phyloP scores from a whole-genome alignment of 2,888 invertebrate genomes.

The Caradrina kadenii region DNA sequence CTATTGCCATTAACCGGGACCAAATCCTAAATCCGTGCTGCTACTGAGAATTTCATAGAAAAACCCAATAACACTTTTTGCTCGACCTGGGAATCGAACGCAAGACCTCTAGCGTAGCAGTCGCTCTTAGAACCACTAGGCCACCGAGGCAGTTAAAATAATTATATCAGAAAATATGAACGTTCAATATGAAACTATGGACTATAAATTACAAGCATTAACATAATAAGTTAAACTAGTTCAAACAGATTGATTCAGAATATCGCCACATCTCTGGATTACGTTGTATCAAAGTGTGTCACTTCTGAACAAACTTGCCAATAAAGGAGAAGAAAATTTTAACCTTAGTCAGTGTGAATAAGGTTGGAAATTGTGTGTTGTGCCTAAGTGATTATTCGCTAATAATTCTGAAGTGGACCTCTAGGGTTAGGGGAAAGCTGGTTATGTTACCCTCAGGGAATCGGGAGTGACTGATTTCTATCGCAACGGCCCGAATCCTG shows the following conservation, averaged over 20 bases:
- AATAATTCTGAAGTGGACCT: conserved; percentile 74
- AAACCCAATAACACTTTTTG: no score
- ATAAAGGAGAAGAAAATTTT: conserved; percentile 37
- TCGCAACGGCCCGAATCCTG: conserved; percentile 66
- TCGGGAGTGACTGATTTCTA: conserved; percentile 75
- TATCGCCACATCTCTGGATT: conserved; percentile 61
- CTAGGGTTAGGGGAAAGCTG: conserved; percentile 69
- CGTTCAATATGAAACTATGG: background rate
- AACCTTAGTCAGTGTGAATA: conserved; percentile 42
- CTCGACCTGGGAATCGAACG: no score
- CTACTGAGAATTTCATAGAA: no score
- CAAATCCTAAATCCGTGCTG: no score
- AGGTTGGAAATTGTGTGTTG: conserved; percentile 46
- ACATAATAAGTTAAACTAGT: conserved; percentile 36
- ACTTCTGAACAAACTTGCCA: conserved; percentile 66
- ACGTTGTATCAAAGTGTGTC: conserved; percentile 66
- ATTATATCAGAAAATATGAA: background rate
- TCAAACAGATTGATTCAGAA: conserved; percentile 62
- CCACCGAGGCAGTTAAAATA: no score
- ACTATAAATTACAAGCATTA: conserved; percentile 33
- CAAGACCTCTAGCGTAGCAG: no score
- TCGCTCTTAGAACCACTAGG: no score
- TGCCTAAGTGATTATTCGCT: conserved; percentile 63
- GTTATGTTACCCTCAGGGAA: conserved; percentile 72
- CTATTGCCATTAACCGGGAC: no score